Evolutionary conservation across 2,113 vertebrate species (phyloP), one percentile per base, ranked within the genome.

Genomic region (Zosterops hypoxanthus): DNA sequence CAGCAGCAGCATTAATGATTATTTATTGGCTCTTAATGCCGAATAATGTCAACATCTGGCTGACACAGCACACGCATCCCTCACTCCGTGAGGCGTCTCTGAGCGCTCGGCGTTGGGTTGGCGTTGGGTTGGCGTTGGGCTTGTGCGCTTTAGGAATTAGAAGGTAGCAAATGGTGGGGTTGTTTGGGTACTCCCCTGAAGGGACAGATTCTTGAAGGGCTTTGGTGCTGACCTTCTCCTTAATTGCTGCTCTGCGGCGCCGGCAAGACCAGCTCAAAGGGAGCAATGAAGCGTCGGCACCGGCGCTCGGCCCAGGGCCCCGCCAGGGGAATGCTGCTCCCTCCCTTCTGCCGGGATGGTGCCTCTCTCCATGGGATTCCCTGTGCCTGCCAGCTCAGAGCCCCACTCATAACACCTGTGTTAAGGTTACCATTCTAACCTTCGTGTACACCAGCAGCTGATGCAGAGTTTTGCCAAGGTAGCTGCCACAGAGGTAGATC

Each of bases 161-260:
- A 18, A 82, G 90, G 8, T 6, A 34, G 81, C 34, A 59, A 75
- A 64, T 29, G 86, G 68, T 66, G 96, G 83, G 86, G 81, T 93
- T 92, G 72, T 94, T 94, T 79, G 70, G 92, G 66, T 93, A 10
- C 44, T 90, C 66, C 90, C 93, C 93, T 41, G 76, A 86, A 94
- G 95, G 90, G 36, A 84, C 68, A 82, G 88, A 93, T 96, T 92
- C 80, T 78, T 88, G 65, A 92, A 86, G 82, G 86, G 68, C 85
- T 93, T 83, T 11, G 0, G 65, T 79, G 92, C 90, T 94, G 88
- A 88, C 92, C 94, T 93, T 72, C 80, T 71, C 9, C 69, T 64
- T 95, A 94, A 93, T 94, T 82, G 69, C 42, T 10, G 87, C 92
- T 92, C 75, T 24, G 85, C n/a, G 41, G 86, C 22, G 57, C 79